These are phyloP conservation scores for Cheilosia pagana DNA, from an alignment of 2,888 invertebrate genomes.

Conservation along the genomic window DNA sequence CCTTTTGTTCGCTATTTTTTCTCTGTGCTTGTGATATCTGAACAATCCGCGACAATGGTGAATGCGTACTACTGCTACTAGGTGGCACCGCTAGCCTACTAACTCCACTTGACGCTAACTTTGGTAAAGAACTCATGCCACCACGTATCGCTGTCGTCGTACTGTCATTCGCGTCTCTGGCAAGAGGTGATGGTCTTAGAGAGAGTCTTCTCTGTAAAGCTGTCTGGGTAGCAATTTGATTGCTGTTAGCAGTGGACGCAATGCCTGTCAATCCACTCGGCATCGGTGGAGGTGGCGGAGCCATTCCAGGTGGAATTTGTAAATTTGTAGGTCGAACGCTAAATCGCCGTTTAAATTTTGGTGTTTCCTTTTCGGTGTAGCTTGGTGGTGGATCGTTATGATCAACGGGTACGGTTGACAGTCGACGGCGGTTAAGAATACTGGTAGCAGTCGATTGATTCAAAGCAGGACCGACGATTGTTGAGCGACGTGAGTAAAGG, in stretches of 20 bases:
- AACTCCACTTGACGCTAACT: slow-evolving; percentile 15
- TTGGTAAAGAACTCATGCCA: slow-evolving; percentile 29
- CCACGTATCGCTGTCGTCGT: slow-evolving; percentile 37
- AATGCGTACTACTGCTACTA: slow-evolving; percentile 81
- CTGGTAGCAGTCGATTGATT: slow-evolving; percentile 56
- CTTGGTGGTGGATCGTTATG: slow-evolving; percentile 80
- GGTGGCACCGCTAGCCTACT: slow-evolving; percentile 74
- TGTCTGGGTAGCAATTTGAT: slow-evolving; percentile 77
- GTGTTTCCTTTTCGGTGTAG: slow-evolving; percentile 79
- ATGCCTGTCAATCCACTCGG: slow-evolving; percentile 63
- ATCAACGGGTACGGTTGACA: slow-evolving; percentile 77
- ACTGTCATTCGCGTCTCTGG: slow-evolving; percentile 77
- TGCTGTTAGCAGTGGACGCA: slow-evolving; percentile 62
- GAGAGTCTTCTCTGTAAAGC: slow-evolving; percentile 82
- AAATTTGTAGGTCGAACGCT: slow-evolving; percentile 82
- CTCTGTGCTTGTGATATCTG: slow-evolving; percentile 83
- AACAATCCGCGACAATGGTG: slow-evolving; percentile 82
- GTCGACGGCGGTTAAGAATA: slow-evolving; percentile 76
- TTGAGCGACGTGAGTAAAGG: slow-evolving; percentile 80
- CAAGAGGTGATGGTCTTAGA: slow-evolving; percentile 82
- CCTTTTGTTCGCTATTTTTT: slow-evolving; percentile 79
- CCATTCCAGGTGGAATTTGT: slow-evolving; percentile 82
- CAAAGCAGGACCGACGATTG: slow-evolving; percentile 79
- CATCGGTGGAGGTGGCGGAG: slow-evolving; percentile 79
- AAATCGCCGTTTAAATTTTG: slow-evolving; percentile 82